Percentiles rank a stretch among this genome's conserved stretches.
These are phyloP conservation scores for Zygothrica quintamaculata DNA, from an alignment of 2,888 invertebrate genomes.

Conservation along the genomic window DNA sequence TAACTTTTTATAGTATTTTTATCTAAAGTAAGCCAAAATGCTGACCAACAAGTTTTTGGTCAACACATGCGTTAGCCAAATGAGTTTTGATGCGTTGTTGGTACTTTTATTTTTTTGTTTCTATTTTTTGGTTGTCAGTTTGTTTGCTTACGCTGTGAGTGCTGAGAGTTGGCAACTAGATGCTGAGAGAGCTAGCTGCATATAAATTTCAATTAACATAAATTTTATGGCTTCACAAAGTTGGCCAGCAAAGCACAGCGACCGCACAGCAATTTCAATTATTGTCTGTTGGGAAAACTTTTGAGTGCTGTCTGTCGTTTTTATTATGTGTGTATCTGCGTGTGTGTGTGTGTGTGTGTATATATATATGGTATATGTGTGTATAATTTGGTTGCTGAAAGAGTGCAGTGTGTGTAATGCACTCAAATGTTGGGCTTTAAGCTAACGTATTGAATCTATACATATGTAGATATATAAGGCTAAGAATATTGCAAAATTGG, in stretches of 20 bases:
- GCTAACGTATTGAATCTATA: constrained; percentile 28
- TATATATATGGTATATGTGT: neutral
- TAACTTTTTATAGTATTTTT: neutral
- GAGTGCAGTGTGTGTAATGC: constrained; percentile 53
- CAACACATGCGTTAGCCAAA: constrained; percentile 29
- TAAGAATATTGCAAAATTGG: constrained; percentile 40
- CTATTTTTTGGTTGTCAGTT: constrained; percentile 2
- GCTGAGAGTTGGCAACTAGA: constrained; percentile 11
- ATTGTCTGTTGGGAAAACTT: constrained; percentile 65
- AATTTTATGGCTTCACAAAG: constrained; percentile 65
- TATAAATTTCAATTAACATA: constrained; percentile 80
- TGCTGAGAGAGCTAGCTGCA: constrained; percentile 30
- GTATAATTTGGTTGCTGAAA: constrained; percentile 27
- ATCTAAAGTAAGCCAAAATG: constrained; percentile 1
- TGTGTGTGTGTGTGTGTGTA: too few relatives aligned
- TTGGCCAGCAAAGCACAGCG: constrained; percentile 46
- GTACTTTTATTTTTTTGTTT: constrained; percentile 19
- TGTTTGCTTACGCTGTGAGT: constrained; percentile 17
- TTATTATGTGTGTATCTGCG: constrained; percentile 21
- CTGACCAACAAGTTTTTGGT: constrained; percentile 17
- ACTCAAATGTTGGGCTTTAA: constrained; percentile 46
- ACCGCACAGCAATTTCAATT: constrained; percentile 67
- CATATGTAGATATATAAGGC: constrained; percentile 30
- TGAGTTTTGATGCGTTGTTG: constrained; percentile 49
- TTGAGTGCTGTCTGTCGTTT: constrained; percentile 28